Conservation (phyloP, 92 coral and sea anemone species). For the Parazoanthus darwini region DNA sequence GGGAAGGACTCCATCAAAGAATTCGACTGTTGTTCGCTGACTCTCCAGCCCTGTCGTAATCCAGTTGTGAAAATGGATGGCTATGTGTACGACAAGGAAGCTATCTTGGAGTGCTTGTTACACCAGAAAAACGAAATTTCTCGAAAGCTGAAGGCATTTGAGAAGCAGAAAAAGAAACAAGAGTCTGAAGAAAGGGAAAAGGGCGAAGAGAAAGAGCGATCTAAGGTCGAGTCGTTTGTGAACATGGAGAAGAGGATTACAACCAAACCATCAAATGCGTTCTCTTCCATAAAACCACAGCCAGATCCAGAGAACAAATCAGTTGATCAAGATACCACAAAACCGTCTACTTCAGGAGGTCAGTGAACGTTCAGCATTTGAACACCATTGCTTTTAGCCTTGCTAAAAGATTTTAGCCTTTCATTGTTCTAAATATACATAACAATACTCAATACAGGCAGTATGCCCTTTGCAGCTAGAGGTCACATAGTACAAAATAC, state of each 20-base stretch:
- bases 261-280: conserved; percentile 83
- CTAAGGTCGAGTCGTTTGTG: conserved; percentile 84
- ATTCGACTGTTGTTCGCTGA: conserved; percentile 92
- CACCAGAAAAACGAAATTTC: conserved; percentile 95
- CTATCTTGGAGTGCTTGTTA: conserved; percentile 87
- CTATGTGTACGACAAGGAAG: conserved; percentile 90
- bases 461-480: too few species aligned
- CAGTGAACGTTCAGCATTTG: background rate
- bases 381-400: too few species aligned
- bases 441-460: too few species aligned
- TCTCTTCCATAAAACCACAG: conserved; percentile 59
- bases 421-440: too few species aligned
- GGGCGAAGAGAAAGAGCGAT: conserved; percentile 63
- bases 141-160: conserved; percentile 89
- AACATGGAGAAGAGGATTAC: conserved; percentile 85
- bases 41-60: conserved; percentile 93
- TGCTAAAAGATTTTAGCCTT: too few species aligned
- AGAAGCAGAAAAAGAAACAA: conserved; percentile 82
- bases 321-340: conserved; percentile 31
- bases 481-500: too few species aligned
- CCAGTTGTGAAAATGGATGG: conserved; percentile 92
- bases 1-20: conserved; percentile 96
- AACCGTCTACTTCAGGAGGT: conserved; percentile 79
- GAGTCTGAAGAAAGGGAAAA: conserved; percentile 72
- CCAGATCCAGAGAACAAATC: conserved; percentile 32